phyloP scores from a whole-genome alignment of 2,797 vertebrate species.

The Sebastes nivosus region DNA sequence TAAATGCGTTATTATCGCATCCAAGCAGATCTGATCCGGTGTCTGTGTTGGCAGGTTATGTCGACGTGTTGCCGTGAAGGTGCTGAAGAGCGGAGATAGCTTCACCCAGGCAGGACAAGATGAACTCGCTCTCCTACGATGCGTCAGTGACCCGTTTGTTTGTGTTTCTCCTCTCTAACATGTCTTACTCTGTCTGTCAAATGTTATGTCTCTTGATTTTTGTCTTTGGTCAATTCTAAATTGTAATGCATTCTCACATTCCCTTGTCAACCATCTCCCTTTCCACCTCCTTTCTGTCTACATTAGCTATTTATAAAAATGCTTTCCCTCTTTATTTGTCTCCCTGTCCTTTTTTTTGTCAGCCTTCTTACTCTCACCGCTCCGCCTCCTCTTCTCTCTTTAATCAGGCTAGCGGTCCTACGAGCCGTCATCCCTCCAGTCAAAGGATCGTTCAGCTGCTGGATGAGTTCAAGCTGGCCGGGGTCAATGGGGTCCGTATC shows the following conservation, averaged over 20 bases:
- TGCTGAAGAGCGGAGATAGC: slow-evolving; percentile 84
- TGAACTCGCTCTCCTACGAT: slow-evolving; percentile 84
- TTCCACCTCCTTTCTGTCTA: neutral
- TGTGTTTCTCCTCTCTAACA: neutral
- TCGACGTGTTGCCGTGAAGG: slow-evolving; percentile 85
- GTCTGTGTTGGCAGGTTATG: slow-evolving; percentile 64
- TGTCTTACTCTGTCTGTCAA: neutral
- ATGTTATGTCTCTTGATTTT: neutral
- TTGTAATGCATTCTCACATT: neutral
- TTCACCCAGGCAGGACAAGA: slow-evolving; percentile 86
- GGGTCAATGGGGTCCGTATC: slow-evolving; percentile 89
- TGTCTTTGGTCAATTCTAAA: neutral
- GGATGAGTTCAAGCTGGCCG: slow-evolving; percentile 88
- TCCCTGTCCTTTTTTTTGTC: neutral
- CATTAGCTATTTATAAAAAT: neutral
- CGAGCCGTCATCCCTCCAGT: slow-evolving; percentile 75
- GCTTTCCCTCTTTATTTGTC: neutral
- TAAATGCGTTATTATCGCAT: too few relatives aligned
- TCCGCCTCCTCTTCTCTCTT: neutral
- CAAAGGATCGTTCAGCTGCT: slow-evolving; percentile 81
- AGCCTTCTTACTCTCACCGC: neutral
- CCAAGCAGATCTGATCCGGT: neutral
- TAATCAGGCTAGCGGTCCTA: slow-evolving; percentile 80
- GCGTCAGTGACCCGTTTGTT: slow-evolving; percentile 68
- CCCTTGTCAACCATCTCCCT: neutral